Base-by-base conservation (phyloP, 35 echinoderm and acorn worm genomes). In the Apostichopus californicus region DNA sequence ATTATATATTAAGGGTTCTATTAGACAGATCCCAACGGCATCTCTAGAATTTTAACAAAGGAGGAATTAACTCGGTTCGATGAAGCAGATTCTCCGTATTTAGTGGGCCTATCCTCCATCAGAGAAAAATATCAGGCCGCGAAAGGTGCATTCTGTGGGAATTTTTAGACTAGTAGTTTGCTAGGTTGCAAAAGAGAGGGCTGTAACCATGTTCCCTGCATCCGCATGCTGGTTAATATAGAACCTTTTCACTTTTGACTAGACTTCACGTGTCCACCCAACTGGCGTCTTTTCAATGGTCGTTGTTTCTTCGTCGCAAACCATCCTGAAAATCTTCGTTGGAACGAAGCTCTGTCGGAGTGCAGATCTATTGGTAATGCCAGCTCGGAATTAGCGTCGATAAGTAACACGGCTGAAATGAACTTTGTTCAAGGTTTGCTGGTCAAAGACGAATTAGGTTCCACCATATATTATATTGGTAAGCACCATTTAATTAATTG, bases 401-500 rank as follows among this genome's bases (percentile, higher is more conserved):
- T 83, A 13, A 24, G 80, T 20, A 83, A 83, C 55, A 5, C 46
- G 55, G 53, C 80, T 34, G 80, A 83, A 53, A 83, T 83, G 80
- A 83, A 83, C n/a, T 83, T 55, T 83, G 80, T 83, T 6, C 80
- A 83, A 56, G 80, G 55, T n/a, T 56, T 83, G 12, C 52, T 83
- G 46, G 80, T 83, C 5, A 34, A 55, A 18, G 52, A 53, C 11
- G 80, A 83, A 83, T 56, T 46, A 46, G 34, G 34, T 46, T 46
- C 80, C 5, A 56, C 18, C 0, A 83, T 13, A 56, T 83, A n/a
- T 55, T 83, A 83, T 15, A 83, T 83, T 17, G 80, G 80, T 83
- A 14, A 56, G 80, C n/a, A 55, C 12, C 26, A 28, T 25, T 25
- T 25, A 25, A 25, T 25, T 25, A 25, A 25, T 25, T 25, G 25